A percentile compares a stretch with the other conserved stretches of the same genome.
phyloP scores from a whole-genome alignment of 2,888 invertebrate genomes.

The Amphiduros pacificus region DNA sequence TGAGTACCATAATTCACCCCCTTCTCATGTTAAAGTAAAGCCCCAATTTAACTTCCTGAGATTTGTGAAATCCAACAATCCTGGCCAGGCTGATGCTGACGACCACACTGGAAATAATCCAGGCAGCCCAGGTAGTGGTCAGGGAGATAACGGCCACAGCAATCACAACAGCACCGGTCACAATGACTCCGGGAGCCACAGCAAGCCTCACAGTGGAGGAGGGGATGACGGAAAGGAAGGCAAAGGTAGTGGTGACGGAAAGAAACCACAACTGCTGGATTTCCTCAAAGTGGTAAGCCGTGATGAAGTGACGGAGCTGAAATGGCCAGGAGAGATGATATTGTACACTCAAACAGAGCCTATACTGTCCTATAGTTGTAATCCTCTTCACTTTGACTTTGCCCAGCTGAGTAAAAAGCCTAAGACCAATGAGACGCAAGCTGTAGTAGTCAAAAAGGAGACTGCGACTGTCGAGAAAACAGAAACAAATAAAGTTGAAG shows the following conservation, averaged over 20 bases:
- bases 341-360: slow-evolving; percentile 46
- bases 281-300: slow-evolving; percentile 32
- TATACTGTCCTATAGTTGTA: slow-evolving; percentile 48
- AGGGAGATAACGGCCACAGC: too few relatives aligned
- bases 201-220: too few relatives aligned
- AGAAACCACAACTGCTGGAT: not conserved
- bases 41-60: slow-evolving; percentile 15
- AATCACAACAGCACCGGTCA: too few relatives aligned
- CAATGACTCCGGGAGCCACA: too few relatives aligned
- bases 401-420: slow-evolving; percentile 32
- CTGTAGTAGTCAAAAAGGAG: slow-evolving; percentile 4
- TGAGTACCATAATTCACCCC: slow-evolving; percentile 18
- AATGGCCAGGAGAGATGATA: slow-evolving; percentile 56
- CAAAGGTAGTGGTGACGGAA: not conserved
- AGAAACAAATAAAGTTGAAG: not conserved
- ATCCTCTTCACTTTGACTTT: slow-evolving; percentile 55
- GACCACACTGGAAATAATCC: too few relatives aligned
- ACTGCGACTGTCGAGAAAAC: not conserved
- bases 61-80: slow-evolving; percentile 11
- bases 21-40: slow-evolving; percentile 15
- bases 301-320: slow-evolving; percentile 43
- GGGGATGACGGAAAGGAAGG: not conserved
- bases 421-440: slow-evolving; percentile 1
- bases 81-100: not conserved
- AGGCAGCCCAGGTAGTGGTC: too few relatives aligned